These are phyloP conservation scores for Carabus problematicus DNA, from an alignment of 2,888 invertebrate species.

Conservation along the genomic window DNA sequence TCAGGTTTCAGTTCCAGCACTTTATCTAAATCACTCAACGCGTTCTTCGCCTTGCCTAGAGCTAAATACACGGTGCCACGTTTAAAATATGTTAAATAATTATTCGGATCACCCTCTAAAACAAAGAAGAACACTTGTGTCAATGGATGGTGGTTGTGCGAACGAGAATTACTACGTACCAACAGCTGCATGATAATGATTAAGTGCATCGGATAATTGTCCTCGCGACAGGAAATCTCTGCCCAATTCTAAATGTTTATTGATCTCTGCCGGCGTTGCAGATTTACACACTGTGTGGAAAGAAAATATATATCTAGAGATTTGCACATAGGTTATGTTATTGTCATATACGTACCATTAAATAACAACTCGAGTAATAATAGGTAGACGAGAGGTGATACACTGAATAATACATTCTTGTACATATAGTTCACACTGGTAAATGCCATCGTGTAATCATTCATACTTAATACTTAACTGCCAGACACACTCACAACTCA, in stretches of 20 bases:
- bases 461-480: conserved; percentile 3
- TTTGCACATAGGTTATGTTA: conserved; percentile 32
- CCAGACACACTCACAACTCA: conserved; percentile 10
- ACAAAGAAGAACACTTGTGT: conserved; percentile 46
- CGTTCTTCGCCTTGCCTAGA: conserved; percentile 93
- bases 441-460: conserved; percentile 26
- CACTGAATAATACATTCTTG: conserved; percentile 64
- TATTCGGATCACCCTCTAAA: conserved; percentile 92
- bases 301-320: conserved; percentile 42
- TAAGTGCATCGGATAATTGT: conserved; percentile 93
- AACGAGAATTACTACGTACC: conserved; percentile 65
- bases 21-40: conserved; percentile 90
- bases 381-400: conserved; percentile 71
- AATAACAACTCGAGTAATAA: conserved; percentile 72
- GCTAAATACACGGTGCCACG: conserved; percentile 96
- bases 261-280: conserved; percentile 79
- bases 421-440: conserved; percentile 60
- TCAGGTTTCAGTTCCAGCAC: conserved; percentile 94
- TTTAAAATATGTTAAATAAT: conserved; percentile 95
- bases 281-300: conserved; percentile 71
- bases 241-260: conserved; percentile 93
- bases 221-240: conserved; percentile 90
- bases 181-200: conserved; percentile 97
- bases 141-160: not conserved
- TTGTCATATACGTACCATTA: conserved; percentile 65